Evolutionary conservation across 2,113 vertebrate genomes (phyloP).

Genomic region (Corydoras maculifer): DNA sequence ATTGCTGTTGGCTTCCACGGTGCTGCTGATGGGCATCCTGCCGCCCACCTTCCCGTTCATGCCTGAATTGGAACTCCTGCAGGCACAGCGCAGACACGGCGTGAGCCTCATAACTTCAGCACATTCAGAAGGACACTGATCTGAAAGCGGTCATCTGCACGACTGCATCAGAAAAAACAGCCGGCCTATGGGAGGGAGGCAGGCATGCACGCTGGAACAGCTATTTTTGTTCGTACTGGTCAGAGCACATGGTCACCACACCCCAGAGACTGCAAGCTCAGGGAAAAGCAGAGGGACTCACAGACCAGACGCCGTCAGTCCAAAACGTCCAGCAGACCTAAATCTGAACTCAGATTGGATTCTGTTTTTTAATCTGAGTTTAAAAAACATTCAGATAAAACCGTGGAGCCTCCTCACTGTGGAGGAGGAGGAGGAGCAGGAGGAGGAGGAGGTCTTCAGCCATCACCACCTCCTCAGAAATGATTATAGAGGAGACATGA

Average conservation of each 20-base stretch:
- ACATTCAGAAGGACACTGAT: neutral
- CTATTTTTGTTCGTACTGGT: slow-evolving; percentile 48
- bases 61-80: neutral
- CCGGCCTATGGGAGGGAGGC: slow-evolving; percentile 30
- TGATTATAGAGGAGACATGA: too few species aligned
- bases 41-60: slow-evolving; percentile 63
- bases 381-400: too few species aligned
- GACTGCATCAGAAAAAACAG: slow-evolving; percentile 6
- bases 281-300: slow-evolving; percentile 34
- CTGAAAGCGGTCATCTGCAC: slow-evolving; percentile 11
- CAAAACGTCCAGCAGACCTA: too few species aligned
- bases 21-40: slow-evolving; percentile 56
- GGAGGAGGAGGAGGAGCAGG: too few species aligned
- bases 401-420: too few species aligned
- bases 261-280: slow-evolving; percentile 47
- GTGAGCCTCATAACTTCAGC: neutral
- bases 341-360: too few species aligned
- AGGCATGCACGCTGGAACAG: slow-evolving; percentile 22
- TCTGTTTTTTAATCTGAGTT: too few species aligned
- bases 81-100: slow-evolving; percentile 2
- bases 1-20: slow-evolving; percentile 62
- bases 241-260: slow-evolving; percentile 41
- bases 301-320: too few species aligned
- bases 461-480: too few species aligned
- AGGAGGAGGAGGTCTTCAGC: too few species aligned